These are phyloP conservation scores for Macrotrachela quadricornifera DNA, from an alignment of 1,140 invertebrate species.

Conservation along the genomic window DNA sequence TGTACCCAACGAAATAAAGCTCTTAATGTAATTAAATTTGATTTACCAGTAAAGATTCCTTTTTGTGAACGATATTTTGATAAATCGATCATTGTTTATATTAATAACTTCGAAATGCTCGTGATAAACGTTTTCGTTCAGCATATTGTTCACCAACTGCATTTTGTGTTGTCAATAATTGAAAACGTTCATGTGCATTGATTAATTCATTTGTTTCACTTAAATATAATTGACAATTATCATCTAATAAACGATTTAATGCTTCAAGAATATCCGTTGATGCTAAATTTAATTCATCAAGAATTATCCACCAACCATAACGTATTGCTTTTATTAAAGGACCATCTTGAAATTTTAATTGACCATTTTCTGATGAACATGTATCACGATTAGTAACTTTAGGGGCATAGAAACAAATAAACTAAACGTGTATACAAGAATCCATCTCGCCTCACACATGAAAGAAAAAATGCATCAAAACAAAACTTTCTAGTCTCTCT, in stretches of 20 bases:
- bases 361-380: slow-evolving; percentile 52
- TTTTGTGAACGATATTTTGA: slow-evolving; percentile 52
- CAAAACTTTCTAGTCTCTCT: no score
- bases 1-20: slow-evolving; percentile 96
- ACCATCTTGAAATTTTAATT: slow-evolving; percentile 75
- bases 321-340: slow-evolving; percentile 85
- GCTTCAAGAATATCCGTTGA: slow-evolving; percentile 93
- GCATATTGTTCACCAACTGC: slow-evolving; percentile 89
- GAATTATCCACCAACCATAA: slow-evolving; percentile 89
- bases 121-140: slow-evolving; percentile 73
- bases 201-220: slow-evolving; percentile 77
- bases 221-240: slow-evolving; percentile 88
- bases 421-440: no score
- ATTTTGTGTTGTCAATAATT: slow-evolving; percentile 96
- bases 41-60: slow-evolving; percentile 72
- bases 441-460: no score
- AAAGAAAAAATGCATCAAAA: no score
- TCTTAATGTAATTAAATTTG: slow-evolving; percentile 75
- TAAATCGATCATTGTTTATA: slow-evolving; percentile 70
- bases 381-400: no score
- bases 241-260: slow-evolving; percentile 77
- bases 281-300: slow-evolving; percentile 93
- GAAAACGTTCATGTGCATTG: slow-evolving; percentile 75
- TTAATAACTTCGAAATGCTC: slow-evolving; percentile 91
- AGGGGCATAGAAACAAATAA: no score